phyloP scores from a whole-genome alignment of 2,797 vertebrate genomes.

The Siniperca obscura region DNA sequence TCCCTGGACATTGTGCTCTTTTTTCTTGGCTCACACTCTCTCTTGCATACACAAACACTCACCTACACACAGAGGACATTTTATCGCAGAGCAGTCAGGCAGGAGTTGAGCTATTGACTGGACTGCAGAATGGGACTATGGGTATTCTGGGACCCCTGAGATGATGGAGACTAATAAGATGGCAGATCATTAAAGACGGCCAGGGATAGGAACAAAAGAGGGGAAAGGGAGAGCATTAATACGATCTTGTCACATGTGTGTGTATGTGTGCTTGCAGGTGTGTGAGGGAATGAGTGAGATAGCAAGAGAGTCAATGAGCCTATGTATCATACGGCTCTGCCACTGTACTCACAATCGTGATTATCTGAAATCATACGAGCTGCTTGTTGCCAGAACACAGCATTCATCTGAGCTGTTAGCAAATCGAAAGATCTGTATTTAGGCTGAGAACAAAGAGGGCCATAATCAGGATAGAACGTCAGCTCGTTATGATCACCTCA shows the following conservation, averaged over 20 bases:
- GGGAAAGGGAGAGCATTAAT: conserved; percentile 27
- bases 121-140: conserved; percentile 50
- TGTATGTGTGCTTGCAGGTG: conserved; percentile 6
- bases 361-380: conserved; percentile 32
- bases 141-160: conserved; percentile 48
- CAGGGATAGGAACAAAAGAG: conserved; percentile 41
- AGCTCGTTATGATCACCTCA: conserved; percentile 48
- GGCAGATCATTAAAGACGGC: conserved; percentile 58
- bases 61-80: conserved; percentile 41
- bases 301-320: conserved; percentile 9
- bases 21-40: conserved; percentile 22
- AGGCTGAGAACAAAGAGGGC: conserved; percentile 38
- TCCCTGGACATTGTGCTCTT: conserved; percentile 29
- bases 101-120: conserved; percentile 60
- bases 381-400: background rate
- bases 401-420: conserved; percentile 27
- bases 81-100: conserved; percentile 59
- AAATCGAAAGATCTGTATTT: conserved; percentile 57
- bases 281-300: background rate
- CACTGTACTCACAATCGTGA: conserved; percentile 36
- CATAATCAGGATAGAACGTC: conserved; percentile 49
- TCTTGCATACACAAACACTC: conserved; percentile 44
- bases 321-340: conserved; percentile 27
- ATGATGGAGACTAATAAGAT: conserved; percentile 66
- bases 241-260: conserved; percentile 16